Base-by-base conservation (phyloP, 2,113 vertebrate genomes). In the Ageneiosus marmoratus region DNA sequence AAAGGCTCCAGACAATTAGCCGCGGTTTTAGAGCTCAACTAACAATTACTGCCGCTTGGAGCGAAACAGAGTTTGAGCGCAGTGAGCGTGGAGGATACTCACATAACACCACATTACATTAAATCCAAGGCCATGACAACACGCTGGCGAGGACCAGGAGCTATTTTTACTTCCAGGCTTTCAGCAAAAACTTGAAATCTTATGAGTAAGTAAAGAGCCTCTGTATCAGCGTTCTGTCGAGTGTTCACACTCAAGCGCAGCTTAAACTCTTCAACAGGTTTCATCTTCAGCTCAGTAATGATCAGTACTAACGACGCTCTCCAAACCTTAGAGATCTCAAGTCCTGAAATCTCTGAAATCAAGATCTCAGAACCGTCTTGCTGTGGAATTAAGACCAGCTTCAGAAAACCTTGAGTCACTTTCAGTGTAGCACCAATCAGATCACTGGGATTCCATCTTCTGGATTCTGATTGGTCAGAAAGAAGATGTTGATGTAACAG, bases 41-140 rank as follows among this genome's bases (percentile, higher is more conserved):
- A 89, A 88, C 88, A 90, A 91, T 93, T 91, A 91, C 86, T 86
- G 86, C 86, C 7, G 44, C 48, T 56, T 74, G 83, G 82, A 87
- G 83, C 79, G 87, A 65, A 89, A 89, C 83, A 75, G 87, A 87
- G 90, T 89, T 89, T 89, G 91, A 89, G 86, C 84, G 86, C 78
- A 86, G 86, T 73, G 79, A 67, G 86, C 88, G 73, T 53, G 27
- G 81, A 51, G 79, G 84, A 88, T 84, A 81, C 86, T 75, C 50
- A 10, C 34, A 85, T 86, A 88, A 87, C 88, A 83, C 77, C 74
- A 46, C 78, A 80, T 67, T 76, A 80, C 78, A 56, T 83, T 62
- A 69, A 80, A 58, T 60, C 76, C 83, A 86, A 79, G 79, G 85
- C 86, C 89, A 86, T 77, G 78, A 87, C 85, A 87, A 91, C 89